Conservation (phyloP, 2,888 invertebrate genomes). For the Tyria jacobaeae region DNA sequence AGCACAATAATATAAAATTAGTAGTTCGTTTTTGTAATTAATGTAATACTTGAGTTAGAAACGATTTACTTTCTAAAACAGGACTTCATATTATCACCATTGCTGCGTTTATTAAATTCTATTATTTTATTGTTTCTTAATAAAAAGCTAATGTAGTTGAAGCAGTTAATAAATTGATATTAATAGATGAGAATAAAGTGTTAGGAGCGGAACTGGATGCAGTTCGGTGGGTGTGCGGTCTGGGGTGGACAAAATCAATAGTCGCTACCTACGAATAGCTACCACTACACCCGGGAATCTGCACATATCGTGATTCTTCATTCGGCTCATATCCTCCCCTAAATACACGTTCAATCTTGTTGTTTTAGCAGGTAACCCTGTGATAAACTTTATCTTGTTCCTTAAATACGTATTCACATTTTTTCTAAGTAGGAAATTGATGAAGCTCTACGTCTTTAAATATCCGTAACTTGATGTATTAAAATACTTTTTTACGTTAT, state of each 20-base stretch:
- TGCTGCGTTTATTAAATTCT: neutral
- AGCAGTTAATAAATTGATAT: conserved; percentile 74
- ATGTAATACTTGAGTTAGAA: too few species aligned
- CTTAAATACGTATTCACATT: conserved; percentile 47
- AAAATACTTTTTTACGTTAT: neutral
- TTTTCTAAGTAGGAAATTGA: conserved; percentile 34
- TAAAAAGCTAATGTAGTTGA: conserved; percentile 50
- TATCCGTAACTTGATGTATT: conserved; percentile 1
- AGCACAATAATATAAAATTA: too few species aligned
- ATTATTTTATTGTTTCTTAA: neutral
- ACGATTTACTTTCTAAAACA: too few species aligned
- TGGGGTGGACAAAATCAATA: conserved; percentile 86
- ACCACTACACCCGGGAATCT: conserved; percentile 74
- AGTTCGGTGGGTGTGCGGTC: conserved; percentile 73
- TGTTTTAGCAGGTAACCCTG: conserved; percentile 74
- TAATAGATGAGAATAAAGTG: conserved; percentile 72
- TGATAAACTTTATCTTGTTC: conserved; percentile 54
- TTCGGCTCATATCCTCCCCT: conserved; percentile 70
- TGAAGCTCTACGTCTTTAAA: conserved; percentile 17
- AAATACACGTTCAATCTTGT: conserved; percentile 62
- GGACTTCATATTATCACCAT: neutral
- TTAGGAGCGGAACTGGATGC: conserved; percentile 66
- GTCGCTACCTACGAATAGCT: conserved; percentile 78
- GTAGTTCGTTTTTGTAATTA: too few species aligned
- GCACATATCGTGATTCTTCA: conserved; percentile 82